A percentile compares a stretch with the other conserved stretches of the same genome.
Conservation (phyloP, 2,888 invertebrate genomes). For the Bellardia bayeri region DNA sequence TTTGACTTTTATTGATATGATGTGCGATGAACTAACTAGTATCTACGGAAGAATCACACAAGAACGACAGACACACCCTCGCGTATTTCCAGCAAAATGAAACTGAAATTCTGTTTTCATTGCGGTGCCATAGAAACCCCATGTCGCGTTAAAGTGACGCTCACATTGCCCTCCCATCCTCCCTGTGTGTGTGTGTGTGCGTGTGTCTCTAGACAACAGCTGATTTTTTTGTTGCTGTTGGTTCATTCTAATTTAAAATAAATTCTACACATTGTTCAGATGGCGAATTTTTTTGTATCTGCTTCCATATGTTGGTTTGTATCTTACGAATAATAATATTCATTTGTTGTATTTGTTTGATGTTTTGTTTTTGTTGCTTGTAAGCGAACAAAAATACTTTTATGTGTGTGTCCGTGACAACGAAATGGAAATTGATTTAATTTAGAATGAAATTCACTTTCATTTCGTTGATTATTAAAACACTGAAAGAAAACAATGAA, state of each 20-base stretch:
- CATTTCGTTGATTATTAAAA: constrained; percentile 21
- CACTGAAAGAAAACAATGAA: constrained; percentile 49
- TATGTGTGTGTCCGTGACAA: constrained; percentile 61
- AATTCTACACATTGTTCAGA: constrained; percentile 29
- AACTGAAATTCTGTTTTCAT: constrained; percentile 68
- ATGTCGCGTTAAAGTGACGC: constrained; percentile 38
- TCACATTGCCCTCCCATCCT: constrained; percentile 9
- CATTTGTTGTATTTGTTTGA: constrained; percentile 29
- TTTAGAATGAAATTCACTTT: constrained; percentile 58
- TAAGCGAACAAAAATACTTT: constrained; percentile 8
- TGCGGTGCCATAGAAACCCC: constrained; percentile 71
- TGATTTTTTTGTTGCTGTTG: constrained; percentile 16
- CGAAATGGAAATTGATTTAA: constrained; percentile 70
- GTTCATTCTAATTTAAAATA: constrained; percentile 50
- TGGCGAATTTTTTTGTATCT: constrained; percentile 36
- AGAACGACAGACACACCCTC: constrained; percentile 71
- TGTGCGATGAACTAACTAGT: constrained; percentile 12
- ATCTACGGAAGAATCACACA: constrained; percentile 23
- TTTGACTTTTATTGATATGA: constrained; percentile 22
- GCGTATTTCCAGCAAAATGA: constrained; percentile 66
- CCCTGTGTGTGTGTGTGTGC: neutral
- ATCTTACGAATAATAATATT: constrained; percentile 8
- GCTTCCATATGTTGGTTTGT: constrained; percentile 27
- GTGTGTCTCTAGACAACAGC: constrained; percentile 50
- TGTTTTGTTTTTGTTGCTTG: constrained; percentile 15